Evolutionary conservation across 2,113 vertebrate genomes (phyloP).

Genomic region (Nothocercus nigrocapillus): DNA sequence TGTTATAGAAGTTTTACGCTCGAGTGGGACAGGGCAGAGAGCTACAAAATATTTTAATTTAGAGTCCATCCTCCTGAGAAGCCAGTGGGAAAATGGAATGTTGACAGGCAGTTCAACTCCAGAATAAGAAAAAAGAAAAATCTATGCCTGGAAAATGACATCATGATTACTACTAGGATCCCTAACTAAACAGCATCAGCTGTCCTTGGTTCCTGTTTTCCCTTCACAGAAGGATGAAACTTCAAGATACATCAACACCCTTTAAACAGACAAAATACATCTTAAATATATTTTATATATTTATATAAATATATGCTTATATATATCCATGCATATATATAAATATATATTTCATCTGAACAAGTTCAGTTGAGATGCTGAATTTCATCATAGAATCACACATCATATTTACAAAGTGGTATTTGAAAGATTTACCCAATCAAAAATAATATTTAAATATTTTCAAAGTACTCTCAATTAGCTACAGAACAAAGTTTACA

Average conservation of each 20-base stretch:
- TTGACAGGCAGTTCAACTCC: background rate
- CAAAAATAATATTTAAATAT: conserved; percentile 13
- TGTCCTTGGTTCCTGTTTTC: background rate
- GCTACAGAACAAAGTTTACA: background rate
- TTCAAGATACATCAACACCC: background rate
- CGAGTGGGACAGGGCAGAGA: background rate
- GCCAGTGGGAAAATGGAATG: background rate
- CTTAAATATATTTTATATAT: background rate
- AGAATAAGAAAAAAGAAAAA: background rate
- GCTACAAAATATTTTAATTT: background rate
- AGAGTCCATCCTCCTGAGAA: background rate
- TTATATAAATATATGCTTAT: too few relatives aligned
- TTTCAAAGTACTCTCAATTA: conserved; percentile 16
- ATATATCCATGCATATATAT: too few relatives aligned
- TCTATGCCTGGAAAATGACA: fast-evolving
- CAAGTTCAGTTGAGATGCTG: background rate
- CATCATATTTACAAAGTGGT: background rate
- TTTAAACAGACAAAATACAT: background rate
- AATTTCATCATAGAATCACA: background rate
- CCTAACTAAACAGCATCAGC: background rate
- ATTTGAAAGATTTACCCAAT: background rate
- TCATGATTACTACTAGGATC: background rate
- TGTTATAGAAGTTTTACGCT: background rate
- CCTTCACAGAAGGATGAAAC: background rate
- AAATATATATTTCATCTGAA: background rate